Evolutionary conservation across 2,113 vertebrate species (phyloP).

Genomic region (Erythrolamprus reginae): DNA sequence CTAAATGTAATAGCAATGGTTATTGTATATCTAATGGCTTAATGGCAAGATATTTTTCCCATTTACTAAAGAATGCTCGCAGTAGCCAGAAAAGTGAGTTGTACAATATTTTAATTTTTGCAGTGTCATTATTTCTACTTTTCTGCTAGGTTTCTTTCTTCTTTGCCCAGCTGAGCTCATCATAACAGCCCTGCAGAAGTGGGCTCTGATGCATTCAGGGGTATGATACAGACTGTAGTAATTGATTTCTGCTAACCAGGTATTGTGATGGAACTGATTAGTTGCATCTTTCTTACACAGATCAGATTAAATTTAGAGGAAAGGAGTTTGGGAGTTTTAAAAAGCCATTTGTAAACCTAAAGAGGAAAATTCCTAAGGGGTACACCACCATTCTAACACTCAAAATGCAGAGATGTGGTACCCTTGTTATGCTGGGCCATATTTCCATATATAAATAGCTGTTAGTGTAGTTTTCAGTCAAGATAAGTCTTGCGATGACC

Average conservation of each 20-base stretch:
- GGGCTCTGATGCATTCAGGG: neutral
- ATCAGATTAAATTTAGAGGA: neutral
- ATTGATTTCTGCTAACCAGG: neutral
- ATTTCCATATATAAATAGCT: neutral
- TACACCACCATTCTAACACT: neutral
- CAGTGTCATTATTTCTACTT: constrained; percentile 18
- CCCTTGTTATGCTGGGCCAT: neutral
- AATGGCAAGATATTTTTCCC: constrained; percentile 43
- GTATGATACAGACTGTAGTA: neutral
- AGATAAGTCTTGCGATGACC: neutral
- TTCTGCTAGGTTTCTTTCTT: neutral
- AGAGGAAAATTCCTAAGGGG: neutral
- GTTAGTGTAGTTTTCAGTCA: neutral
- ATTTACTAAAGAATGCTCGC: constrained; percentile 29
- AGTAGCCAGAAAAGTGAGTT: neutral
- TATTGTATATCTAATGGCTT: constrained; percentile 47
- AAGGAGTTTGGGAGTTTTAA: neutral
- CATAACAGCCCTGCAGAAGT: neutral
- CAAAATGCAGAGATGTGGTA: neutral
- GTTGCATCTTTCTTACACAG: neutral
- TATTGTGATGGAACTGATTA: neutral
- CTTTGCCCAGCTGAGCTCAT: neutral
- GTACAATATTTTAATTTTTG: neutral
- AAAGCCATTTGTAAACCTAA: neutral
- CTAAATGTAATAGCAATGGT: constrained; percentile 52